Evolutionary conservation across 1,140 invertebrate genomes (phyloP).

Genomic region (Platorchestia sp.): DNA sequence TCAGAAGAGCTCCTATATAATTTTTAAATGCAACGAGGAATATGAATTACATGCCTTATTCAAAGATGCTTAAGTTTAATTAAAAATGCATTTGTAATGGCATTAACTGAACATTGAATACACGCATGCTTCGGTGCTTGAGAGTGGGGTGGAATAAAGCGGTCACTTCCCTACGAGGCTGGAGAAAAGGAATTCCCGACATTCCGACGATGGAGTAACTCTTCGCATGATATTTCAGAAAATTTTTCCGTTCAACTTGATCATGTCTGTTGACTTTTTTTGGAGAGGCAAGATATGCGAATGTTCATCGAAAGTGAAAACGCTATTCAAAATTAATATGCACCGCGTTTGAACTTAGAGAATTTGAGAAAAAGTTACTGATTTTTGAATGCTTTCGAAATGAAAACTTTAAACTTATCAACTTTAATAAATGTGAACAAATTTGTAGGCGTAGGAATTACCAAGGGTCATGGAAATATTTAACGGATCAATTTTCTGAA

Average conservation of each 20-base stretch:
- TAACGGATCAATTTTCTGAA: neutral
- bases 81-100: neutral
- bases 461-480: neutral
- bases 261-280: neutral
- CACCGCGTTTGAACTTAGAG: neutral
- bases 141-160: neutral
- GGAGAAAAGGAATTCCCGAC: neutral
- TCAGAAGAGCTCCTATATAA: neutral
- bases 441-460: neutral
- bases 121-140: neutral
- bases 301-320: neutral
- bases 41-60: neutral
- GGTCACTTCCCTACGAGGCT: slow-evolving; percentile 24
- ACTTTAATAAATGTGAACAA: neutral
- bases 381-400: neutral
- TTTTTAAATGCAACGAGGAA: neutral
- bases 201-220: neutral
- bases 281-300: neutral
- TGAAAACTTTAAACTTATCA: neutral
- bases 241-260: neutral
- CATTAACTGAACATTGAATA: too few relatives aligned
- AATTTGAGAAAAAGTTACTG: too few relatives aligned
- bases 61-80: neutral
- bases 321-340: neutral
- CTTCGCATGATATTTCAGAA: neutral